phyloP scores from a whole-genome alignment of 2,113 vertebrate genomes.

The Prunella fulvescens region DNA sequence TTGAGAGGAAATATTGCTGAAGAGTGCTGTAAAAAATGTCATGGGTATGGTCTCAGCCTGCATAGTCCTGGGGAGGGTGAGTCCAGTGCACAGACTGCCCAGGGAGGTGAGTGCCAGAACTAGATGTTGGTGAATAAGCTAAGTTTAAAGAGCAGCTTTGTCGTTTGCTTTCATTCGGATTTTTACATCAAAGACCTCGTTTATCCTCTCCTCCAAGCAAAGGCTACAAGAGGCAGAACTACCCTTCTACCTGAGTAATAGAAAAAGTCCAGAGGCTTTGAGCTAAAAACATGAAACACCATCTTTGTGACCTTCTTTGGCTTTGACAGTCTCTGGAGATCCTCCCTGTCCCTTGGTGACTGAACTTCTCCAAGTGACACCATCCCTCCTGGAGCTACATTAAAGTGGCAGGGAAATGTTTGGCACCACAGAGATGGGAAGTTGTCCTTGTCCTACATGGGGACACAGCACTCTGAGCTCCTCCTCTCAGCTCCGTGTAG shows the following conservation, averaged over 20 bases:
- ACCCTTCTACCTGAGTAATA: neutral
- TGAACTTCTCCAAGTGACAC: neutral
- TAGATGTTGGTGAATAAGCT: neutral
- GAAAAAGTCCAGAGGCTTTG: neutral
- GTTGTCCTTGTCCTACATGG: neutral
- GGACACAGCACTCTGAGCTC: neutral
- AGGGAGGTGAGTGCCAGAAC: neutral
- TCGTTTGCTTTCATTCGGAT: neutral
- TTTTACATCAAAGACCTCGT: constrained; percentile 5
- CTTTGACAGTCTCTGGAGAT: neutral
- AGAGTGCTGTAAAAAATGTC: neutral
- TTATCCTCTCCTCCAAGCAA: neutral
- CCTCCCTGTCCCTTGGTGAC: neutral
- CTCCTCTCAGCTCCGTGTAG: neutral
- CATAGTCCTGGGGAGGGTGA: neutral
- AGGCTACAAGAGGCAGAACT: neutral
- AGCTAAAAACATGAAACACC: neutral
- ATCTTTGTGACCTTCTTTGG: neutral
- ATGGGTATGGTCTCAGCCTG: neutral
- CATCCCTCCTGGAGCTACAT: neutral
- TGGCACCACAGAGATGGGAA: neutral
- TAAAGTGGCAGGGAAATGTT: neutral
- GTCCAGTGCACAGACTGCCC: neutral
- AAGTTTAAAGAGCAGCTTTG: neutral
- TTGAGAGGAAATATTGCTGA: neutral